Evolutionary conservation across 2,113 vertebrate genomes (phyloP).

Genomic region (Hemichromis elongatus): DNA sequence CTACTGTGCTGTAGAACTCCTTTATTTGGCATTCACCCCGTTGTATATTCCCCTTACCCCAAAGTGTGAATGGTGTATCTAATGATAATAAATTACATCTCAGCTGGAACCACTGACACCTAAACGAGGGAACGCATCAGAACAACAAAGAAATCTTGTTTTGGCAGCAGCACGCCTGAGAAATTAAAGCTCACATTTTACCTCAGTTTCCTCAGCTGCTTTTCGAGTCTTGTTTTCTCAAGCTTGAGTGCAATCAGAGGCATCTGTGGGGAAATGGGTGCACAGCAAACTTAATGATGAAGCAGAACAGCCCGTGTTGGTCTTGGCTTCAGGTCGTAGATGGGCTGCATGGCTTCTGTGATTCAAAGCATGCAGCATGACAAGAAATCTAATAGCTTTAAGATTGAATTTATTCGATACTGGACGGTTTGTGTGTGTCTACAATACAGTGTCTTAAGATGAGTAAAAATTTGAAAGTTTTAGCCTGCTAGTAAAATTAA

Average conservation of each 20-base stretch:
- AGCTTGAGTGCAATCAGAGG: constrained; percentile 36
- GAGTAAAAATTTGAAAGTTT: neutral
- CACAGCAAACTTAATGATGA: neutral
- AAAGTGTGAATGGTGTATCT: constrained; percentile 10
- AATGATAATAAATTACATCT: constrained; percentile 38
- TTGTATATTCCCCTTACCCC: constrained; percentile 26
- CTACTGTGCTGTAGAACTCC: neutral
- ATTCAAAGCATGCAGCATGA: neutral
- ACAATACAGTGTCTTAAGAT: neutral
- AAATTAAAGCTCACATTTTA: constrained; percentile 40
- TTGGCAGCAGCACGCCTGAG: constrained; percentile 54
- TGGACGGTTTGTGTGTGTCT: rapidly evolving
- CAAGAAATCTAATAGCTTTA: neutral
- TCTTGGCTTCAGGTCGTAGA: constrained; percentile 8
- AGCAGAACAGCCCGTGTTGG: neutral
- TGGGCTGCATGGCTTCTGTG: constrained; percentile 2
- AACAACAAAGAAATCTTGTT: constrained; percentile 67
- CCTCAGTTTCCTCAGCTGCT: constrained; percentile 27
- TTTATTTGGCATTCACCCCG: neutral
- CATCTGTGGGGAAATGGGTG: constrained; percentile 14
- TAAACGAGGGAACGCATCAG: constrained; percentile 42
- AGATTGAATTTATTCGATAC: neutral
- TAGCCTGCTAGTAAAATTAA: neutral
- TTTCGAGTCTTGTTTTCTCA: constrained; percentile 44
- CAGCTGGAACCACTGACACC: constrained; percentile 37